A percentile compares a stretch with the other conserved stretches of the same genome.
These are phyloP conservation scores for Sesia apiformis DNA, from an alignment of 2,888 invertebrate genomes.

Conservation along the genomic window DNA sequence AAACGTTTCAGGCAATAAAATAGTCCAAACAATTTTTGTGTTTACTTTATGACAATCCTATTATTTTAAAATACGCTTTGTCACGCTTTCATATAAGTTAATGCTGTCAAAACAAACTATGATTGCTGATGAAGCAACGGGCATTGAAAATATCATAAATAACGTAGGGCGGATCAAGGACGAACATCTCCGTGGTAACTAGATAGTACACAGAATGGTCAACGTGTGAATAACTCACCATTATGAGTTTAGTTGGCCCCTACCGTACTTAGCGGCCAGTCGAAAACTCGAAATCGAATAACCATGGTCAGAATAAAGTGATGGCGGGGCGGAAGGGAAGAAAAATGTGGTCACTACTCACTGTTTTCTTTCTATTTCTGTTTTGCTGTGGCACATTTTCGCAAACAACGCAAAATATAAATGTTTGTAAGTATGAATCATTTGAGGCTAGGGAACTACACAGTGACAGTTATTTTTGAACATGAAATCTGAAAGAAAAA, in stretches of 20 bases:
- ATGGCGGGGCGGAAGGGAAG: not conserved
- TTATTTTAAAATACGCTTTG: not conserved
- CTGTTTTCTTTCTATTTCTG: slow-evolving; percentile 22
- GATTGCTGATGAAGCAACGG: slow-evolving; percentile 18
- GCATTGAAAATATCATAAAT: slow-evolving; percentile 38
- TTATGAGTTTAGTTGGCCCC: slow-evolving; percentile 12
- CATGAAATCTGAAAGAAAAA: not conserved
- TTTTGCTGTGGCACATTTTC: slow-evolving; percentile 26
- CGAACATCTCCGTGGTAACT: slow-evolving; percentile 57
- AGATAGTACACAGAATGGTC: slow-evolving; percentile 31
- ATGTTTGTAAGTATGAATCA: slow-evolving; percentile 77
- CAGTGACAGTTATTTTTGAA: not conserved
- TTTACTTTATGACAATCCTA: slow-evolving; percentile 14
- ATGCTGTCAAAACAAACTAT: too few relatives aligned
- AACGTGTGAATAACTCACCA: not conserved
- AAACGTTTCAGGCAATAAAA: slow-evolving; percentile 74
- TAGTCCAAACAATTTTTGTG: slow-evolving; percentile 53
- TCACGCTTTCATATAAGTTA: too few relatives aligned
- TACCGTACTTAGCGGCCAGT: slow-evolving; percentile 13
- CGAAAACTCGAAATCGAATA: slow-evolving; percentile 5
- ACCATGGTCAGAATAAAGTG: slow-evolving; percentile 7
- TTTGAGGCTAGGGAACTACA: slow-evolving; percentile 3
- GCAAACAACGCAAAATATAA: slow-evolving; percentile 82
- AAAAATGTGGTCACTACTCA: slow-evolving; percentile 10
- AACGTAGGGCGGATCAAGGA: slow-evolving; percentile 46